A percentile compares a stretch with the other conserved stretches of the same genome.
phyloP scores from a whole-genome alignment of 2,797 vertebrate genomes.

The Trematomus bernacchii region DNA sequence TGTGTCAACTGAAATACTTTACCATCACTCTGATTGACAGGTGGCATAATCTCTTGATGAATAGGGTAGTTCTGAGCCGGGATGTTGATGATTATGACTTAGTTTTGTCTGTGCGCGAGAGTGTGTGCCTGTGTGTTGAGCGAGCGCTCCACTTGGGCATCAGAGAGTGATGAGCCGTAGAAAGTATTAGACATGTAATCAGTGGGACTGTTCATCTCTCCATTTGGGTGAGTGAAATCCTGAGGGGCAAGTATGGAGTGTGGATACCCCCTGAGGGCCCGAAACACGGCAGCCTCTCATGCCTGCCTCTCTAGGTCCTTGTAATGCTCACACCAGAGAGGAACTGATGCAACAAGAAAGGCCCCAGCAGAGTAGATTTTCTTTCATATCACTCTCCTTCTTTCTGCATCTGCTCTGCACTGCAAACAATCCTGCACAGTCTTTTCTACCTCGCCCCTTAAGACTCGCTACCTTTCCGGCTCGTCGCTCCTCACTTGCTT shows the following conservation, averaged over 20 bases:
- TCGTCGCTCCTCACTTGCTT: slow-evolving; percentile 48
- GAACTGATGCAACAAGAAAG: slow-evolving; percentile 69
- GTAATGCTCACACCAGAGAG: slow-evolving; percentile 55
- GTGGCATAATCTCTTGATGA: slow-evolving; percentile 56
- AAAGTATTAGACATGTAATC: slow-evolving; percentile 78
- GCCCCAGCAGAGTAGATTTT: slow-evolving; percentile 68
- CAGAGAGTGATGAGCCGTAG: slow-evolving; percentile 73
- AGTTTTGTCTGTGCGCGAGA: slow-evolving; percentile 15
- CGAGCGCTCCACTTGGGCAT: slow-evolving; percentile 47
- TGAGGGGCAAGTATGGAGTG: slow-evolving; percentile 57
- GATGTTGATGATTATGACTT: slow-evolving; percentile 48
- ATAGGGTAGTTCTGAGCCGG: slow-evolving; percentile 25
- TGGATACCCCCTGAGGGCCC: slow-evolving; percentile 52
- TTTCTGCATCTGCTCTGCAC: slow-evolving; percentile 60
- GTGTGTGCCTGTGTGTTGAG: slow-evolving; percentile 18
- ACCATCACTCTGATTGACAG: slow-evolving; percentile 53
- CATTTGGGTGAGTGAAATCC: slow-evolving; percentile 75
- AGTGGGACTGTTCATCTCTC: slow-evolving; percentile 74
- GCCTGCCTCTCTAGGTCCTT: slow-evolving; percentile 48
- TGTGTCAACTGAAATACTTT: slow-evolving; percentile 29
- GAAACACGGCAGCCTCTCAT: slow-evolving; percentile 35
- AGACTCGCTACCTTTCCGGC: slow-evolving; percentile 51
- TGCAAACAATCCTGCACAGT: slow-evolving; percentile 62
- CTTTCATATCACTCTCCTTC: slow-evolving; percentile 71
- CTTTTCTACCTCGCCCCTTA: slow-evolving; percentile 60